phyloP scores from a whole-genome alignment of 2,113 vertebrate species.

The Callorhinus ursinus region DNA sequence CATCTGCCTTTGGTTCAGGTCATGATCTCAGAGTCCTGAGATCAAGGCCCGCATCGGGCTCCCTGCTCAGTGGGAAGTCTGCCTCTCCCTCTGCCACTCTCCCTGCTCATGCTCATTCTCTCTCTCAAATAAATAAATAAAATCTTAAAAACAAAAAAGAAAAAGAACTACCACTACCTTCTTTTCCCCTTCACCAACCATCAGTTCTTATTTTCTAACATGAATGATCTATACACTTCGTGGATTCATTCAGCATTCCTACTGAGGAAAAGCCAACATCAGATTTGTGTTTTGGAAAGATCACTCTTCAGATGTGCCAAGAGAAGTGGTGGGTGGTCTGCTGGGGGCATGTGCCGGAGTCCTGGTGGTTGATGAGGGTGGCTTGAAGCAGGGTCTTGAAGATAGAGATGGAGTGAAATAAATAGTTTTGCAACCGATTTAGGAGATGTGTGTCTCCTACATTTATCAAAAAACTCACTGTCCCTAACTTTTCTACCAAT shows the following conservation, averaged over 20 bases:
- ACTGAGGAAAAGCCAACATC: not conserved
- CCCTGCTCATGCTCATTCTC: not conserved
- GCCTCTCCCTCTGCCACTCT: not conserved
- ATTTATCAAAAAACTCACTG: not conserved
- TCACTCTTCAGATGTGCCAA: not conserved
- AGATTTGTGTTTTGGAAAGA: not conserved
- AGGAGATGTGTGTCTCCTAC: not conserved
- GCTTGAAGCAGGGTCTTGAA: not conserved
- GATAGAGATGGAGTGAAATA: not conserved
- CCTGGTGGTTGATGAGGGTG: not conserved
- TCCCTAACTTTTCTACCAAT: not conserved
- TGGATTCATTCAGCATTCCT: not conserved
- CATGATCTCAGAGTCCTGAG: not conserved
- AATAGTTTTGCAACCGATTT: not conserved
- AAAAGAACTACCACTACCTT: not conserved
- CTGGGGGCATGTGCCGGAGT: too few relatives aligned
- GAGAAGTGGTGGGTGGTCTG: fast-evolving
- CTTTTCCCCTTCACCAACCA: not conserved
- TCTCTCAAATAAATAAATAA: not conserved
- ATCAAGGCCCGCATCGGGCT: not conserved
- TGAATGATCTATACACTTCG: not conserved
- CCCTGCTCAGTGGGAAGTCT: not conserved
- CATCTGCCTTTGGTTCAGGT: not conserved
- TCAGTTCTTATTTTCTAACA: not conserved
- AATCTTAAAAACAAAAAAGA: not conserved